phyloP scores from a whole-genome alignment of 2,797 vertebrate genomes.

The Mus spretus region DNA sequence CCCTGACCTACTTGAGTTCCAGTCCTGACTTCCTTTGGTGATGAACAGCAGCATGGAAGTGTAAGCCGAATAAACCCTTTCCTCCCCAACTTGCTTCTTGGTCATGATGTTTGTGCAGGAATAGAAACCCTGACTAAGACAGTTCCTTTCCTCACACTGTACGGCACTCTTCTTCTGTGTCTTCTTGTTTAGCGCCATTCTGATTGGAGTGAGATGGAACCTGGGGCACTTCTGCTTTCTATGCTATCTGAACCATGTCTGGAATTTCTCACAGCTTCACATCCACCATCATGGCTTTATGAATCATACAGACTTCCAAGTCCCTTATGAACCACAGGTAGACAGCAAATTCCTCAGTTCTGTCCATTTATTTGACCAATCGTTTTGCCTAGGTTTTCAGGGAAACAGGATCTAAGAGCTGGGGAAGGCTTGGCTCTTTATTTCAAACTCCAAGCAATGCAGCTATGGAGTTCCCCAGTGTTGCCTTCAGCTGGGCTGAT shows the following conservation, averaged over 20 bases:
- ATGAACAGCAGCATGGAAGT: too few relatives aligned
- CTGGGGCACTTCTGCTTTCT: neutral
- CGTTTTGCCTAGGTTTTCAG: slow-evolving; percentile 40
- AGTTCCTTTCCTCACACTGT: neutral
- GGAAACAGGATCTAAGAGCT: slow-evolving; percentile 41
- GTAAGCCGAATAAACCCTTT: too few relatives aligned
- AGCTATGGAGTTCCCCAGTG: slow-evolving; percentile 8
- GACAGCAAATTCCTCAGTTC: neutral
- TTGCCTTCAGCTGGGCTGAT: neutral
- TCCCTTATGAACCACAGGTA: neutral
- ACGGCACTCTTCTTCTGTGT: neutral
- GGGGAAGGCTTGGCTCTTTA: neutral
- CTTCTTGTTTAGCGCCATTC: neutral
- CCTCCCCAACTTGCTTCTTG: too few relatives aligned
- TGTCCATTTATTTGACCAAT: slow-evolving; percentile 43
- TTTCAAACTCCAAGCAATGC: neutral
- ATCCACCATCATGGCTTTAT: neutral
- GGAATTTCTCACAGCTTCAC: neutral
- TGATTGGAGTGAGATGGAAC: too few relatives aligned
- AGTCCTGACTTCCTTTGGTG: too few relatives aligned
- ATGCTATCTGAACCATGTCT: neutral
- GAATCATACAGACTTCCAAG: neutral
- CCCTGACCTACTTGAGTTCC: too few relatives aligned
- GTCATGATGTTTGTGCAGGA: too few relatives aligned
- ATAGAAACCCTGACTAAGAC: too few relatives aligned